phyloP scores from a whole-genome alignment of 2,113 vertebrate genomes.

The Thunnus thynnus region DNA sequence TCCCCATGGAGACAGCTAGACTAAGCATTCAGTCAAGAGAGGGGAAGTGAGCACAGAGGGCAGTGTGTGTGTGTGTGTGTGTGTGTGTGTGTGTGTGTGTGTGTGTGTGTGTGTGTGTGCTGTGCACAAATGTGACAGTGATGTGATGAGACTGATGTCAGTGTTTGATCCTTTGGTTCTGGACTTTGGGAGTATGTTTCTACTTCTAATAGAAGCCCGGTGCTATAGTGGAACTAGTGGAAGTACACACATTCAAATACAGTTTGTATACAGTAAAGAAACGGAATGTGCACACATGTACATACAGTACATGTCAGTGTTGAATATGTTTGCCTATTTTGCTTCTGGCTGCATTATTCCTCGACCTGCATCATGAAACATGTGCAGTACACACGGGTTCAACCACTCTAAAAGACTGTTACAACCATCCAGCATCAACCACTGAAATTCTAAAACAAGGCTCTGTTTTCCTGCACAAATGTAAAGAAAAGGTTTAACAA shows the following conservation, averaged over 20 bases:
- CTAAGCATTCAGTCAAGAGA: slow-evolving; percentile 64
- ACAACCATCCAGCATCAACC: too few relatives aligned
- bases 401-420: too few relatives aligned
- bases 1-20: slow-evolving; percentile 77
- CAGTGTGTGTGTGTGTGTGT: slow-evolving; percentile 29
- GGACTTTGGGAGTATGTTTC: slow-evolving; percentile 31
- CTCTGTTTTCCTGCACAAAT: too few relatives aligned
- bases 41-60: slow-evolving; percentile 46
- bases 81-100: slow-evolving; percentile 17
- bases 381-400: too few relatives aligned
- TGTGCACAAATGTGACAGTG: slow-evolving; percentile 62
- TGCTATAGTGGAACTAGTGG: background rate
- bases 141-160: slow-evolving; percentile 65
- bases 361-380: too few relatives aligned
- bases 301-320: background rate
- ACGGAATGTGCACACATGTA: background rate
- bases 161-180: slow-evolving; percentile 56
- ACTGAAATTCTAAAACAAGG: too few relatives aligned
- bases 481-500: too few relatives aligned
- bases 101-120: slow-evolving; percentile 16
- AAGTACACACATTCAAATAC: background rate
- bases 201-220: slow-evolving; percentile 40
- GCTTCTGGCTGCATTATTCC: background rate
- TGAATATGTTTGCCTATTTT: background rate
- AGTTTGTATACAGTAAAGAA: too few relatives aligned